These are phyloP conservation scores for Paratrypauchen microcephalus DNA, from an alignment of 2,797 vertebrate genomes.

Conservation along the genomic window DNA sequence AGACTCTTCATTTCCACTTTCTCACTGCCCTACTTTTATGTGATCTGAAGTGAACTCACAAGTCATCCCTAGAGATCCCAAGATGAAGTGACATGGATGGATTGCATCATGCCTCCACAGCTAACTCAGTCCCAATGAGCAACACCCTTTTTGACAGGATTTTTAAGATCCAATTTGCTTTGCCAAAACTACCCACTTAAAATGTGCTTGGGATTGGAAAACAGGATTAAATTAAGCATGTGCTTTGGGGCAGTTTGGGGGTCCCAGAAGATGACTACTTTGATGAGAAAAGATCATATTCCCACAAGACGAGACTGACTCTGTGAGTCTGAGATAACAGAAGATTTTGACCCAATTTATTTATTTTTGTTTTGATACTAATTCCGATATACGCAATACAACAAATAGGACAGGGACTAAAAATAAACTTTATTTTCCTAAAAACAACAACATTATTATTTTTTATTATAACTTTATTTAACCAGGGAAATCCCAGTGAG, in stretches of 20 bases:
- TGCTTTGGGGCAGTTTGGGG: not conserved
- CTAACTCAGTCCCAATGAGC: slow-evolving; percentile 6
- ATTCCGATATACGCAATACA: too few relatives aligned
- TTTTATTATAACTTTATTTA: too few relatives aligned
- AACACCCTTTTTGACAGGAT: slow-evolving; percentile 12
- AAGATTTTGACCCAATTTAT: too few relatives aligned
- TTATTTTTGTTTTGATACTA: too few relatives aligned
- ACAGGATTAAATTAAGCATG: slow-evolving; percentile 4
- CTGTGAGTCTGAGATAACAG: too few relatives aligned
- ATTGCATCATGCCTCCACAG: not conserved
- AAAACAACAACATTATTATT: too few relatives aligned
- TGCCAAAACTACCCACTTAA: not conserved
- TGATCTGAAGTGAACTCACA: slow-evolving; percentile 15
- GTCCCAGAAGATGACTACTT: slow-evolving; percentile 5
- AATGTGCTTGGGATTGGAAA: slow-evolving; percentile 4
- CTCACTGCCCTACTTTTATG: slow-evolving; percentile 4
- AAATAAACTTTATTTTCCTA: too few relatives aligned
- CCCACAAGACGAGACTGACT: too few relatives aligned
- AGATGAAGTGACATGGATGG: slow-evolving; percentile 12
- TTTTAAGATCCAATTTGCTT: not conserved
- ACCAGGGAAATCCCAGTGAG: too few relatives aligned
- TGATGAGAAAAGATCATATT: not conserved
- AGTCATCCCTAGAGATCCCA: slow-evolving; percentile 2
- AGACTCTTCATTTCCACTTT: not conserved
- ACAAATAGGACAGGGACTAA: too few relatives aligned